Percentiles rank a stretch among this genome's conserved stretches.
Evolutionary conservation across 1,140 invertebrate genomes (phyloP).

Genomic region (Bactericera cockerelli): DNA sequence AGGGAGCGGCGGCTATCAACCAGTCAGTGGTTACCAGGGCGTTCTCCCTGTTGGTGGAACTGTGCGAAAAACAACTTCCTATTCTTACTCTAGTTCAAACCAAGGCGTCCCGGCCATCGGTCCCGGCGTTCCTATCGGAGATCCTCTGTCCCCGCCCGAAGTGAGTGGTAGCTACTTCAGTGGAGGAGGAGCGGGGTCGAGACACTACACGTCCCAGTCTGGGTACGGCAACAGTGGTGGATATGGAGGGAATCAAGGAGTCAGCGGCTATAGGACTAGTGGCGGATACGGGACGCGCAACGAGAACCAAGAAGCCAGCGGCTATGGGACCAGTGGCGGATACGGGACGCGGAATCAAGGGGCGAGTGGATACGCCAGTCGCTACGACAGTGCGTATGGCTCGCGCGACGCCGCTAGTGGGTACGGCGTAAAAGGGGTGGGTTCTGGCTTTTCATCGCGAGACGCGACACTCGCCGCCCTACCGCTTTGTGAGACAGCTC

Average conservation of each 20-base stretch:
- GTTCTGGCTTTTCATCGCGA: too few relatives aligned
- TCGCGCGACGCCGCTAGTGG: too few relatives aligned
- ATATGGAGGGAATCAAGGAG: too few relatives aligned
- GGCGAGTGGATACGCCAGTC: too few relatives aligned
- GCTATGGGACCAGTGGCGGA: not conserved
- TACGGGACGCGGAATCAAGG: not conserved
- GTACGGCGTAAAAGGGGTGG: too few relatives aligned
- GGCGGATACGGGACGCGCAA: not conserved
- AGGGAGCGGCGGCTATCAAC: too few relatives aligned
- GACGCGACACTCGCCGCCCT: too few relatives aligned
- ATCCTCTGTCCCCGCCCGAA: not conserved
- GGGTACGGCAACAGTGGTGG: too few relatives aligned
- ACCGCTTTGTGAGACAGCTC: too few relatives aligned
- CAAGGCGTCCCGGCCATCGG: not conserved
- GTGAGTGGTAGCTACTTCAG: conserved; percentile 5
- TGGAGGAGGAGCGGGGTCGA: not conserved
- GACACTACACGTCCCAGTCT: too few relatives aligned
- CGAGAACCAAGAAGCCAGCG: not conserved
- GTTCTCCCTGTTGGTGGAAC: not conserved
- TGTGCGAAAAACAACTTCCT: not conserved
- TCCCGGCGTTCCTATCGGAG: not conserved
- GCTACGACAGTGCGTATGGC: too few relatives aligned
- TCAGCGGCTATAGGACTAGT: not conserved
- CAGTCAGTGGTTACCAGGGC: not conserved
- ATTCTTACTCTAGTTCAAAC: not conserved